Conservation (phyloP, 2,113 vertebrate species). For the Thamnaconus septentrionalis region DNA sequence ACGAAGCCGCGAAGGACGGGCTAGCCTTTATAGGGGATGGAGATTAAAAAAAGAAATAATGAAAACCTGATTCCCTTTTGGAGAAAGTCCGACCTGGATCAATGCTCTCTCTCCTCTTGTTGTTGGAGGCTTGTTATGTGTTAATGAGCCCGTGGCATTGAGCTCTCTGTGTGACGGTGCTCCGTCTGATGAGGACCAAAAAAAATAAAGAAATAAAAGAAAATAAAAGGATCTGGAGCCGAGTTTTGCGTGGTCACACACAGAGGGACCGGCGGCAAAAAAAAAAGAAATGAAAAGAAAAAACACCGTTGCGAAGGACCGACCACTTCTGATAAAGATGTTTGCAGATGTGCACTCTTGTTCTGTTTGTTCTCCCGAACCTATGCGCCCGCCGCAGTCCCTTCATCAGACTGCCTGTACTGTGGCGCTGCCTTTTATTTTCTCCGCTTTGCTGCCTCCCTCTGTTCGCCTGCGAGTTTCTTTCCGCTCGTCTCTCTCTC, state of each 20-base stretch:
- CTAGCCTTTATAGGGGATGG: not conserved
- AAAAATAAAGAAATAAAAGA: constrained; percentile 5
- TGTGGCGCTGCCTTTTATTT: constrained; percentile 22
- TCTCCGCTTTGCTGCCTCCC: constrained; percentile 20
- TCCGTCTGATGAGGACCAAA: constrained; percentile 10
- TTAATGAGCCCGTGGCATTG: constrained; percentile 40
- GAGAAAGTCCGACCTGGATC: constrained; percentile 5
- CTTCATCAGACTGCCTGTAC: constrained; percentile 19
- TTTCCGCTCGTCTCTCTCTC: not conserved
- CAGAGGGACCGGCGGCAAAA: constrained; percentile 1
- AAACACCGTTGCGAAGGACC: constrained; percentile 23
- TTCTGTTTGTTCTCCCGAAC: constrained; percentile 41
- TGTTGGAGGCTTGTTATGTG: constrained; percentile 29
- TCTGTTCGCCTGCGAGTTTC: constrained; percentile 18
- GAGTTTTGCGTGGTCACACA: constrained; percentile 11
- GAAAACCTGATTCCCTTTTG: constrained; percentile 25
- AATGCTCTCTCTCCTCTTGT: constrained; percentile 6
- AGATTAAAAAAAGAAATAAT: constrained; percentile 15
- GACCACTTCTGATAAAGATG: constrained; percentile 45
- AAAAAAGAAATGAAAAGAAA: too few species aligned
- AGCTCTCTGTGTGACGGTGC: constrained; percentile 22
- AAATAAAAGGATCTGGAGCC: not conserved
- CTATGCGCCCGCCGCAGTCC: constrained; percentile 11
- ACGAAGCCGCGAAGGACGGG: not conserved
- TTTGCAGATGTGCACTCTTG: constrained; percentile 39